Evolutionary conservation across 2,888 invertebrate genomes (phyloP).

Genomic region (Orchesella flavescens): DNA sequence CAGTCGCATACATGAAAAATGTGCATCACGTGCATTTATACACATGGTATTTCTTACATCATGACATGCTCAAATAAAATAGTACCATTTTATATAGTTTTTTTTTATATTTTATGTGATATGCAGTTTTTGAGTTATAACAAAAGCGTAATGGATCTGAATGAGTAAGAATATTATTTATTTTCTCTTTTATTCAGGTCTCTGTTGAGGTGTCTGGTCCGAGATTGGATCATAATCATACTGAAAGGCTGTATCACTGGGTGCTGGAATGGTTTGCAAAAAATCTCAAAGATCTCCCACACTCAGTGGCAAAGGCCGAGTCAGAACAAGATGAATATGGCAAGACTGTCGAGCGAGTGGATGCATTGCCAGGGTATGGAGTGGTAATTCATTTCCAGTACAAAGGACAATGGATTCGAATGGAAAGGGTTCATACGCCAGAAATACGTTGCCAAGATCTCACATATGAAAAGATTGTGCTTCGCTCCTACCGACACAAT

Average conservation of each 20-base stretch:
- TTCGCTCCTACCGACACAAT: slow-evolving; percentile 91
- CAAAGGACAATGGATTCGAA: slow-evolving; percentile 88
- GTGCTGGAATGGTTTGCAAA: slow-evolving; percentile 42
- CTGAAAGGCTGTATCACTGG: slow-evolving; percentile 50
- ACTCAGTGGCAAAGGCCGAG: slow-evolving; percentile 30
- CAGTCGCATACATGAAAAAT: background rate
- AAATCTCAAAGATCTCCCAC: slow-evolving; percentile 46
- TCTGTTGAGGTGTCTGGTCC: slow-evolving; percentile 54
- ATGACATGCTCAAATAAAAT: no score
- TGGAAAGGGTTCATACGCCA: slow-evolving; percentile 84
- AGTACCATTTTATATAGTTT: no score
- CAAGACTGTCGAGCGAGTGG: slow-evolving; percentile 32
- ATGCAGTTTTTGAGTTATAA: slow-evolving; percentile 2
- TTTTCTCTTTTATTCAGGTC: slow-evolving; percentile 21
- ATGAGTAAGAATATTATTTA: background rate
- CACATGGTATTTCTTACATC: background rate
- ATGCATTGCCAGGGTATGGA: slow-evolving; percentile 40
- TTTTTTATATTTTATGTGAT: background rate
- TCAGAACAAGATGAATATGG: slow-evolving; percentile 51
- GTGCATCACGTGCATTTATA: background rate
- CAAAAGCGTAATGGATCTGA: background rate
- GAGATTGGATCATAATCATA: slow-evolving; percentile 48
- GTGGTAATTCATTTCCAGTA: slow-evolving; percentile 77
- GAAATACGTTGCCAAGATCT: slow-evolving; percentile 94
- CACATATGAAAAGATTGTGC: slow-evolving; percentile 94